Evolutionary conservation across 1,140 invertebrate species (phyloP).

Genomic region (Bombus balteatus): DNA sequence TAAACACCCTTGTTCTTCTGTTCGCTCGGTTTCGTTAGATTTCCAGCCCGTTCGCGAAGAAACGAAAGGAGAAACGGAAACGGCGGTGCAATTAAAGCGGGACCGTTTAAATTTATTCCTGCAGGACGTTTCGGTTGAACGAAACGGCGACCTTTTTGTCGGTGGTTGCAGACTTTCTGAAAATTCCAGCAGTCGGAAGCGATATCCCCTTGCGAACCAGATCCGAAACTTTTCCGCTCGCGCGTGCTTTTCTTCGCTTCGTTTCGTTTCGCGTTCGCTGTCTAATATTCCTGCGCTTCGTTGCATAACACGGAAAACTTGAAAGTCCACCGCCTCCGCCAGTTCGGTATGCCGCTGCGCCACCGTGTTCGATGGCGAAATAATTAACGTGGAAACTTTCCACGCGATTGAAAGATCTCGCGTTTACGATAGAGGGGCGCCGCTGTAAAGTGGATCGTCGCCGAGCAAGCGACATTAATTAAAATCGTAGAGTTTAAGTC

Average conservation of each 20-base stretch:
- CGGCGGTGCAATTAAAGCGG: slow-evolving; percentile 14
- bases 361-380: slow-evolving; percentile 28
- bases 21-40: not conserved
- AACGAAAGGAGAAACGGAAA: not conserved
- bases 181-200: not conserved
- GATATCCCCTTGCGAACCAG: not conserved
- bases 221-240: not conserved
- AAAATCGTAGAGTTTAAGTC: slow-evolving; percentile 39
- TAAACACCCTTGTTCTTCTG: not conserved
- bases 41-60: not conserved
- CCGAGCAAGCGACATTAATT: slow-evolving; percentile 50
- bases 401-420: slow-evolving; percentile 47
- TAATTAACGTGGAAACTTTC: slow-evolving; percentile 49
- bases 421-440: slow-evolving; percentile 17
- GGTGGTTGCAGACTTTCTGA: not conserved
- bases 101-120: slow-evolving; percentile 2
- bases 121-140: not conserved
- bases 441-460: slow-evolving; percentile 40
- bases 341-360: not conserved
- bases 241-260: not conserved
- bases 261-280: not conserved
- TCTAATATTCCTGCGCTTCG: slow-evolving; percentile 26
- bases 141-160: no score
- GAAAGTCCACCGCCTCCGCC: not conserved
- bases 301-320: not conserved